Percentiles rank a stretch among this genome's conserved stretches.
Conservation (phyloP, 2,888 invertebrate species). For the Helleia helle region DNA sequence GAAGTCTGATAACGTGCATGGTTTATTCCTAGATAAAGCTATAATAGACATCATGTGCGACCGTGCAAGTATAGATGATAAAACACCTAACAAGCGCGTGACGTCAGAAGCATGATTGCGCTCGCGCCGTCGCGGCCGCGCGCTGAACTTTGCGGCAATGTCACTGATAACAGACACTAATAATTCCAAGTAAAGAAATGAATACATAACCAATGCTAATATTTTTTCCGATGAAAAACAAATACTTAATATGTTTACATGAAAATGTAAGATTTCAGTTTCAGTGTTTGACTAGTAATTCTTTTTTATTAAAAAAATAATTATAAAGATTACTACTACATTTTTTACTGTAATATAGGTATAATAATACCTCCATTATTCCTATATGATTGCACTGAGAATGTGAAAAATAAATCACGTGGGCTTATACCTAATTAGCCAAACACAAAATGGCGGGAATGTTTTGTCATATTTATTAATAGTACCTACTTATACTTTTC, state of each 20-base stretch:
- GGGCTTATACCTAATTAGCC: background rate
- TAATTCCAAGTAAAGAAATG: conserved; percentile 35
- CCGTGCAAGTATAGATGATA: conserved; percentile 30
- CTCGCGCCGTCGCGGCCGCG: conserved; percentile 22
- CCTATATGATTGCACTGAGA: too few relatives aligned
- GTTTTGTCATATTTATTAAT: too few relatives aligned
- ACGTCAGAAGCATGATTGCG: conserved; percentile 48
- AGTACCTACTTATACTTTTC: too few relatives aligned
- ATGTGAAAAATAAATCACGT: background rate
- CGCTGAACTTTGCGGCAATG: conserved; percentile 57
- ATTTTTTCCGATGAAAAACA: background rate
- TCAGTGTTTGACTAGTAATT: too few relatives aligned
- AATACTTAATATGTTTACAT: background rate
- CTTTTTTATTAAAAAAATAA: too few relatives aligned
- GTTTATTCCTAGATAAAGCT: conserved; percentile 2
- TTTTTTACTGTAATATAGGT: too few relatives aligned
- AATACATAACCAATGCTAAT: background rate
- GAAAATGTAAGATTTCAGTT: background rate
- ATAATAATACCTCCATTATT: too few relatives aligned
- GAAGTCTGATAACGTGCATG: background rate
- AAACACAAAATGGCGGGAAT: background rate
- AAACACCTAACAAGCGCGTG: conserved; percentile 47
- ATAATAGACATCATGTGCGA: conserved; percentile 2
- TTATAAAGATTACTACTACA: too few relatives aligned
- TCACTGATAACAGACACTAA: conserved; percentile 49